Conservation (phyloP, 2,113 vertebrate species). For the Nansenia antarctica region DNA sequence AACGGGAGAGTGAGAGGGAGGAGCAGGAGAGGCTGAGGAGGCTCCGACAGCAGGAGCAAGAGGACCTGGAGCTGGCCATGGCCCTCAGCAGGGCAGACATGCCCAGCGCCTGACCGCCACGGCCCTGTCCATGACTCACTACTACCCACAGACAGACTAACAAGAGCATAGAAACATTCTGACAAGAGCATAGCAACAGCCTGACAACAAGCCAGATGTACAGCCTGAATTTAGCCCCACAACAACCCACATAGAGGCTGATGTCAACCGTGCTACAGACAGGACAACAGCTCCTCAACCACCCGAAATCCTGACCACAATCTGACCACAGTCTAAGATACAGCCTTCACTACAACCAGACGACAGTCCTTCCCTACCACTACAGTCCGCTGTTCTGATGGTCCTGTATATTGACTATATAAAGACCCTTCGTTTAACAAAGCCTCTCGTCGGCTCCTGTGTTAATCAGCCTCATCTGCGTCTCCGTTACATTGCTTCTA, state of each 20-base stretch:
- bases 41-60: slow-evolving; percentile 87
- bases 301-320: not conserved
- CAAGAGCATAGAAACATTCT: too few relatives aligned
- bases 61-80: slow-evolving; percentile 93
- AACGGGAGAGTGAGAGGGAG: slow-evolving; percentile 88
- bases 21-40: slow-evolving; percentile 87
- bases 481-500: slow-evolving; percentile 39
- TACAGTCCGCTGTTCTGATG: not conserved
- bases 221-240: too few relatives aligned
- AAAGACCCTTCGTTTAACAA: slow-evolving; percentile 53
- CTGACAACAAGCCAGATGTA: too few relatives aligned
- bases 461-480: slow-evolving; percentile 47
- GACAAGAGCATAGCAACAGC: too few relatives aligned
- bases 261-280: not conserved
- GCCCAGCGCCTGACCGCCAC: slow-evolving; percentile 77
- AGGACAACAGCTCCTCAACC: not conserved
- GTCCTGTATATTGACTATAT: slow-evolving; percentile 22
- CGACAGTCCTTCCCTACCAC: not conserved
- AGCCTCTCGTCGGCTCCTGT: not conserved
- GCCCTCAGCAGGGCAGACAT: slow-evolving; percentile 92
- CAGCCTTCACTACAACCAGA: not conserved
- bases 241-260: not conserved
- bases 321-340: not conserved
- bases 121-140: too few relatives aligned
- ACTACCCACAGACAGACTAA: too few relatives aligned